Conservation (phyloP, 2,888 invertebrate species). For the Melinaea menophilus region DNA sequence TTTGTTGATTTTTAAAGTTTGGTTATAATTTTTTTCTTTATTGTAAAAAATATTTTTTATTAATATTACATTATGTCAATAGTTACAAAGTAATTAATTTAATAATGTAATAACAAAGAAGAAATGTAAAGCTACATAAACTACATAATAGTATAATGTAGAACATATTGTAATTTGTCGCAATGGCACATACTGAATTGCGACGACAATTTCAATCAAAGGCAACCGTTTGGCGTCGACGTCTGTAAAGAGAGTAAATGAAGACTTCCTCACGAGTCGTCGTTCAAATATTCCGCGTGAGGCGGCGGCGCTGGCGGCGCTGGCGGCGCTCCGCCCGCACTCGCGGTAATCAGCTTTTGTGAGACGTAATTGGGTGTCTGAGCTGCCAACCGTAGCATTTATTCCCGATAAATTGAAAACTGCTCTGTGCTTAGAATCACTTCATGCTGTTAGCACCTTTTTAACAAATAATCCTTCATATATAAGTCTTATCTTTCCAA, state of each 20-base stretch:
- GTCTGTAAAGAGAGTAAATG: conserved; percentile 60
- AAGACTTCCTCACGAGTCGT: conserved; percentile 64
- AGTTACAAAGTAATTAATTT: too few relatives aligned
- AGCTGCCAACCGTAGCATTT: conserved; percentile 76
- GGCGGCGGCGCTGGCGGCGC: conserved; percentile 27
- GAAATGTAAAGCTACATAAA: too few relatives aligned
- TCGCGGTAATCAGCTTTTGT: conserved; percentile 76
- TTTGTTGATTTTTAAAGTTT: too few relatives aligned
- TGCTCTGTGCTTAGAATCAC: conserved; percentile 70
- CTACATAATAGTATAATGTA: too few relatives aligned
- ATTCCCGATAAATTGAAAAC: conserved; percentile 76
- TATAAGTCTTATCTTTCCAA: too few relatives aligned
- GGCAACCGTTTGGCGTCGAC: conserved; percentile 42
- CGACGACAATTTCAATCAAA: conserved; percentile 55
- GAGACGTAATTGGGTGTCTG: conserved; percentile 77
- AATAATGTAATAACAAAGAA: too few relatives aligned
- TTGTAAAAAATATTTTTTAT: too few relatives aligned
- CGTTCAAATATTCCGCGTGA: conserved; percentile 64
- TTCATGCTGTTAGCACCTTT: conserved; percentile 58
- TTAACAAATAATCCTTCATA: conserved; percentile 33
- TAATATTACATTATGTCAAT: too few relatives aligned
- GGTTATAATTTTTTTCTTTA: too few relatives aligned
- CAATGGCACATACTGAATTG: conserved; percentile 11
- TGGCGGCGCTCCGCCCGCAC: conserved; percentile 46
- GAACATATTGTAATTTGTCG: not conserved